These are phyloP conservation scores for Drosophila anceps DNA, from an alignment of 2,888 invertebrate species.

Conservation along the genomic window DNA sequence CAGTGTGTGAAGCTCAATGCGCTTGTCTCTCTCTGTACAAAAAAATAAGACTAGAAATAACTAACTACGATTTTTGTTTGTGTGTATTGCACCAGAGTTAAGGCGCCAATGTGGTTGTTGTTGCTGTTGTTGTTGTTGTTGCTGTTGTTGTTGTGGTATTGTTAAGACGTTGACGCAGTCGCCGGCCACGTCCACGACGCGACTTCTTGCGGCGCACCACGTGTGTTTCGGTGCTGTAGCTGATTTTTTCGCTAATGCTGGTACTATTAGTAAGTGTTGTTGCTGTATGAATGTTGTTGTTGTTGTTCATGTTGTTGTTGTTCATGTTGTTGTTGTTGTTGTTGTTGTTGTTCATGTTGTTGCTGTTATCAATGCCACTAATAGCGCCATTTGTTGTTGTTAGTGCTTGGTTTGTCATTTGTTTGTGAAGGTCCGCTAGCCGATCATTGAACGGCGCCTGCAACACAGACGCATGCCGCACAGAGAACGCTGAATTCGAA, in stretches of 20 bases:
- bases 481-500: constrained; percentile 81
- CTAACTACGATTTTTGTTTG: constrained; percentile 55
- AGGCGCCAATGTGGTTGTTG: constrained; percentile 28
- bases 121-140: constrained; percentile 31
- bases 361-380: constrained; percentile 41
- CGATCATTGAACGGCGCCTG: constrained; percentile 65
- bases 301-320: constrained; percentile 34
- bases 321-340: constrained; percentile 44
- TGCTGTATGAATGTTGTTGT: constrained; percentile 45
- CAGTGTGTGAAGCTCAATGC: constrained; percentile 27
- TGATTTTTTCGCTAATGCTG: constrained; percentile 76
- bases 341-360: constrained; percentile 41
- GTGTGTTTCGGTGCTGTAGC: constrained; percentile 83
- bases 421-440: constrained; percentile 13
- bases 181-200: constrained; percentile 64
- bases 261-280: constrained; percentile 48
- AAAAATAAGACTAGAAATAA: constrained; percentile 73
- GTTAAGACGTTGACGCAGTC: constrained; percentile 40
- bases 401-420: constrained; percentile 18
- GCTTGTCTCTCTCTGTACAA: constrained; percentile 41
- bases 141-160: constrained; percentile 40
- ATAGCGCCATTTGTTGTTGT: constrained; percentile 24
- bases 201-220: constrained; percentile 80
- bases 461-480: constrained; percentile 76
- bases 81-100: constrained; percentile 23